Percentiles rank a stretch among this genome's conserved stretches.
Conservation (phyloP, 2,888 invertebrate species). For the Tyria jacobaeae region DNA sequence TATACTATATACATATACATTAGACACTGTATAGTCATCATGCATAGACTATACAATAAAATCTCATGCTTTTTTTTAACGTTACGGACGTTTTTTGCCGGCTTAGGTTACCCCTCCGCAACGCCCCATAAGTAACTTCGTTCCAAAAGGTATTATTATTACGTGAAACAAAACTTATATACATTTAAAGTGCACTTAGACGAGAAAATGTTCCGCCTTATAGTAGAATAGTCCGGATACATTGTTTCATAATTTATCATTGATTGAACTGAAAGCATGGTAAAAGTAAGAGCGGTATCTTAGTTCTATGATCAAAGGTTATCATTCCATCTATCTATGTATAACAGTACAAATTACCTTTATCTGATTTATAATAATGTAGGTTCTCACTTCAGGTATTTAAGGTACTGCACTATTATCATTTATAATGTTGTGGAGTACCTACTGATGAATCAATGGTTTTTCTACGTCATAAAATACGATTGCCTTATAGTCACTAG, state of each 20-base stretch:
- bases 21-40: no score
- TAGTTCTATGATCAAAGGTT: slow-evolving; percentile 37
- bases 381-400: slow-evolving; percentile 16
- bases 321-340: slow-evolving; percentile 42
- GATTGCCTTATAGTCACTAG: no score
- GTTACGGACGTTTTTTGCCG: no score
- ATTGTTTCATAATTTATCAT: slow-evolving; percentile 8
- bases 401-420: not conserved
- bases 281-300: slow-evolving; percentile 28
- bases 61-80: no score
- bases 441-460: not conserved
- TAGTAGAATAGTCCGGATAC: not conserved
- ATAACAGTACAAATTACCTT: slow-evolving; percentile 39
- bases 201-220: not conserved
- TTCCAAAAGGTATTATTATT: no score
- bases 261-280: slow-evolving; percentile 12
- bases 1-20: no score
- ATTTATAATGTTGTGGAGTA: not conserved
- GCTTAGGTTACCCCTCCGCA: no score
- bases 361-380: slow-evolving; percentile 43
- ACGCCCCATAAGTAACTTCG: no score
- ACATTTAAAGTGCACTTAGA: not conserved
- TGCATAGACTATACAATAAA: no score
- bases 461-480: not conserved
- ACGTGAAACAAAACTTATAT: not conserved